phyloP scores from a whole-genome alignment of 2,888 invertebrate species.

The Scelioninae gen. 2 region DNA sequence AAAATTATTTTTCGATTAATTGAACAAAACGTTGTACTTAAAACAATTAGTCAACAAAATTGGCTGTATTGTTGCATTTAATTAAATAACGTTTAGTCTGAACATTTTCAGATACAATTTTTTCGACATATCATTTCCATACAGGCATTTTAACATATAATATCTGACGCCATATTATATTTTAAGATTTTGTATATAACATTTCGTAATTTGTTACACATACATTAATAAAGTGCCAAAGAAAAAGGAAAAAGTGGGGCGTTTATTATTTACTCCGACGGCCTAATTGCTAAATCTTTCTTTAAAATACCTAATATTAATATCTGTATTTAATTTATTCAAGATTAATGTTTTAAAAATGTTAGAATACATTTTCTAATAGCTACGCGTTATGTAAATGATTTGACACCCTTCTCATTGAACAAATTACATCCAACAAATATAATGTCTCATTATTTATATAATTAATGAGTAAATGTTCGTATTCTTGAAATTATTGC shows the following conservation, averaged over 20 bases:
- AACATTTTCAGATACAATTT: conserved; percentile 4
- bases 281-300: too few relatives aligned
- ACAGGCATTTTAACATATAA: conserved; percentile 63
- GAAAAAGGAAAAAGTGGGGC: conserved; percentile 74
- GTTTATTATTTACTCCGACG: too few relatives aligned
- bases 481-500: too few relatives aligned
- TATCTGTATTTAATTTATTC: too few relatives aligned
- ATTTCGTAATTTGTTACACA: conserved; percentile 67
- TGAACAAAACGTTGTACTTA: conserved; percentile 29
- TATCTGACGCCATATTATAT: conserved; percentile 69
- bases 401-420: too few relatives aligned
- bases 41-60: conserved; percentile 11
- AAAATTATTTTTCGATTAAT: conserved; percentile 7
- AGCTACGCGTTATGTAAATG: too few relatives aligned
- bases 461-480: too few relatives aligned
- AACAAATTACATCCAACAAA: too few relatives aligned
- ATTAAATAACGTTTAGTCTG: conserved; percentile 27
- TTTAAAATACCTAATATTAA: too few relatives aligned
- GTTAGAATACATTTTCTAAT: too few relatives aligned
- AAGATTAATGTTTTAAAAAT: too few relatives aligned
- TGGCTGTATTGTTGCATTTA: conserved; percentile 29
- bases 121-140: conserved; percentile 60
- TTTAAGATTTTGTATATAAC: conserved; percentile 69
- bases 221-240: conserved; percentile 74
- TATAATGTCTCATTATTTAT: too few relatives aligned